Evolutionary conservation across 2,113 vertebrate genomes (phyloP).

Genomic region (Cricetomys ansorgei): DNA sequence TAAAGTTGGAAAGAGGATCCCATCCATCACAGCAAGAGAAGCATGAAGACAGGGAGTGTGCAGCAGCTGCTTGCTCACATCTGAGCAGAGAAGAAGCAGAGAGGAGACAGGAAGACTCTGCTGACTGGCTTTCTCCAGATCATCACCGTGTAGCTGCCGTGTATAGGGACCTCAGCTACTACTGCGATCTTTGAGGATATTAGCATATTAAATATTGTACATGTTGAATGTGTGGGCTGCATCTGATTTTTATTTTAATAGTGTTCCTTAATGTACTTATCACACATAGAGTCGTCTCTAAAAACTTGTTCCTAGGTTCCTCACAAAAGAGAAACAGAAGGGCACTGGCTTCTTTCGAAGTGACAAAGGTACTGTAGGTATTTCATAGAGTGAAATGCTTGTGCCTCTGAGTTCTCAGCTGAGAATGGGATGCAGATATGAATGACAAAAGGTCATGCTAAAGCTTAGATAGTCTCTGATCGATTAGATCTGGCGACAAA

Average conservation of each 20-base stretch:
- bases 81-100: background rate
- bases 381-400: background rate
- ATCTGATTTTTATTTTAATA: constrained; percentile 46
- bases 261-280: background rate
- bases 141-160: background rate
- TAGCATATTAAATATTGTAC: background rate
- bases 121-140: background rate
- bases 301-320: constrained; percentile 2
- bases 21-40: background rate
- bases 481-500: constrained; percentile 17
- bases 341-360: background rate
- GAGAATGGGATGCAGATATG: background rate
- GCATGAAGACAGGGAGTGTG: background rate
- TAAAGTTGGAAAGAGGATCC: background rate
- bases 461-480: background rate
- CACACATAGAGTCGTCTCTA: background rate
- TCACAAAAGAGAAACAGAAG: background rate
- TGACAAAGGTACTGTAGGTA: background rate
- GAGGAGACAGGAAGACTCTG: background rate
- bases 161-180: background rate
- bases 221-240: background rate
- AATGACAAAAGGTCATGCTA: background rate
- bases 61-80: background rate
- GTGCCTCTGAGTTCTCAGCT: background rate
- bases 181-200: background rate